Conservation (phyloP, 2,888 invertebrate species). For the Choristoneura rosaceana region DNA sequence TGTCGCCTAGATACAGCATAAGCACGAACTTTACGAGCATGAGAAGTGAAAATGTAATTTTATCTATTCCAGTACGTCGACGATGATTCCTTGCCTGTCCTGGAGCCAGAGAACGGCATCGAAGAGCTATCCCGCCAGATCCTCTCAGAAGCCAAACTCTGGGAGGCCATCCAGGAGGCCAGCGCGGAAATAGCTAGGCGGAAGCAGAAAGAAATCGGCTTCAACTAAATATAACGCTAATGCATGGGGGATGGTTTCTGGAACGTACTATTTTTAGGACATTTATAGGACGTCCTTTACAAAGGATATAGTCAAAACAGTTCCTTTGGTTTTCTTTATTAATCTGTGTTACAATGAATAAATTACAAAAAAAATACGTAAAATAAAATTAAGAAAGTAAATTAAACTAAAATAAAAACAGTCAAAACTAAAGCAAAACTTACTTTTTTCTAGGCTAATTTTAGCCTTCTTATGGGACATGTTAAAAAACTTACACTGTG, state of each 20-base stretch:
- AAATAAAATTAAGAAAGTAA: too few species aligned
- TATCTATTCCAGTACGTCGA: conserved; percentile 64
- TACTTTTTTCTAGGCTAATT: too few species aligned
- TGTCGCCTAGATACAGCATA: too few species aligned
- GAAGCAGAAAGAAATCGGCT: conserved; percentile 80
- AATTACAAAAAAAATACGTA: too few species aligned
- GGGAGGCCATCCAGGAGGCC: conserved; percentile 93
- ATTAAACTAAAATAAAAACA: too few species aligned
- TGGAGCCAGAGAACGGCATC: conserved; percentile 89
- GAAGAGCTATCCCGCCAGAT: conserved; percentile 92
- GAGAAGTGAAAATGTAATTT: background rate
- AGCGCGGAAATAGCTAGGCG: conserved; percentile 88
- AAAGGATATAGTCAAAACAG: background rate
- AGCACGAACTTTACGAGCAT: too few species aligned
- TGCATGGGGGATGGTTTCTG: conserved; percentile 19
- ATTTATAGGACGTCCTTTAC: background rate
- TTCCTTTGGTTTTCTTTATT: too few species aligned
- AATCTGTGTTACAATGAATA: too few species aligned
- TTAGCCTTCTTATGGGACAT: too few species aligned
- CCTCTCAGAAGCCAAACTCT: conserved; percentile 91
- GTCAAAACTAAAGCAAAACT: too few species aligned
- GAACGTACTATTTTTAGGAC: background rate
- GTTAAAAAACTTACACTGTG: too few species aligned
- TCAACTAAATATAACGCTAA: conserved; percentile 53
- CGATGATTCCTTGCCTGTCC: conserved; percentile 87